Evolutionary conservation across 2,797 vertebrate genomes (phyloP).

Genomic region (Myotis vivesi): DNA sequence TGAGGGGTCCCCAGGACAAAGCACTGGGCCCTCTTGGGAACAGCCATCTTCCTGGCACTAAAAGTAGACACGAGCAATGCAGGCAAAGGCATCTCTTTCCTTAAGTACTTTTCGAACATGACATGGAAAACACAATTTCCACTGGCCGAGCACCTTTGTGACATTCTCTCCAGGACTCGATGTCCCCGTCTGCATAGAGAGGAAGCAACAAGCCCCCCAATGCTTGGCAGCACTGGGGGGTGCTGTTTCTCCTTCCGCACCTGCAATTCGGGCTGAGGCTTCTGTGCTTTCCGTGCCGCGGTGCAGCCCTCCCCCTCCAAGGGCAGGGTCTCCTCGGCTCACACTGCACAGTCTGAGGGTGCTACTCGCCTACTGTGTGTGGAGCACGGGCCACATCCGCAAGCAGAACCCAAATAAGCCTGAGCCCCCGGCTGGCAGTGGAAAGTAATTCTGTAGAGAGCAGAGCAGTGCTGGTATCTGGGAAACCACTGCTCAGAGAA

Average conservation of each 20-base stretch:
- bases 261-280: accelerated
- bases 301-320: not conserved
- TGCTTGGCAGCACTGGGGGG: accelerated
- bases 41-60: accelerated
- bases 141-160: not conserved
- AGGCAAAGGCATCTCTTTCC: not conserved
- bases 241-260: not conserved
- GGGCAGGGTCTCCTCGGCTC: not conserved
- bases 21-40: not conserved
- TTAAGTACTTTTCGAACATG: not conserved
- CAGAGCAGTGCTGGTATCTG: not conserved
- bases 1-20: not conserved
- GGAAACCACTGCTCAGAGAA: not conserved
- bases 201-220: accelerated
- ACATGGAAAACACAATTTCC: not conserved
- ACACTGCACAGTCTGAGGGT: accelerated
- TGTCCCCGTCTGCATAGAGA: not conserved
- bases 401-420: not conserved
- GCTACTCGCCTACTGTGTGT: not conserved
- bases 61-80: not conserved
- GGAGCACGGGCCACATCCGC: not conserved
- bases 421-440: not conserved
- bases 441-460: not conserved
- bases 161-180: not conserved
- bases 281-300: not conserved